Evolutionary conservation across 92 coral and sea anemone species (phyloP).

Genomic region (Siderastrea siderea): DNA sequence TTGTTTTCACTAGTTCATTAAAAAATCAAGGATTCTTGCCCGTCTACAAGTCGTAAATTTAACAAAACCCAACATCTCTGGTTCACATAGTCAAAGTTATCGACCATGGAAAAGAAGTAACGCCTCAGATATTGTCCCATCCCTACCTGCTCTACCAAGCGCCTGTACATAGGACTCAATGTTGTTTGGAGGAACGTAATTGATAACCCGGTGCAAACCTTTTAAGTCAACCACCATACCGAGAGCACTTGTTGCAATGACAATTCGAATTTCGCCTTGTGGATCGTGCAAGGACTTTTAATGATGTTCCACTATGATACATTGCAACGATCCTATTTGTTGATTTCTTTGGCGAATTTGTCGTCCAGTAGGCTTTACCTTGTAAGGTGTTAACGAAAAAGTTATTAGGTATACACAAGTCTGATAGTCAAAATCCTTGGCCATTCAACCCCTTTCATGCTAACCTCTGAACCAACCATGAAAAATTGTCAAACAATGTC

Average conservation of each 20-base stretch:
- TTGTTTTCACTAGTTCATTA: neutral
- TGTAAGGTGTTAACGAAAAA: neutral
- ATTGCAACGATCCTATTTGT: conserved; percentile 15
- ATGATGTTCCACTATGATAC: conserved; percentile 14
- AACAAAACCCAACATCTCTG: conserved; percentile 32
- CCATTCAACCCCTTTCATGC: too few relatives aligned
- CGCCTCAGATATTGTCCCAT: conserved; percentile 27
- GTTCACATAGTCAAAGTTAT: conserved; percentile 33
- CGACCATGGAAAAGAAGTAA: conserved; percentile 7
- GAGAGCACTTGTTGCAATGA: conserved; percentile 43
- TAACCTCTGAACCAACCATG: too few relatives aligned
- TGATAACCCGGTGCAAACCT: conserved; percentile 13
- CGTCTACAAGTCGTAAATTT: conserved; percentile 24
- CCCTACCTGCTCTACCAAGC: conserved; percentile 40
- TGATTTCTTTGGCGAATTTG: conserved; percentile 8
- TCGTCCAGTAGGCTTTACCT: conserved; percentile 20
- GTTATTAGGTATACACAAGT: too few relatives aligned
- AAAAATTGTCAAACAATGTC: too few relatives aligned
- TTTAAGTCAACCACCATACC: conserved; percentile 45
- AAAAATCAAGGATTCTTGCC: neutral
- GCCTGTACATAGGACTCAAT: conserved; percentile 42
- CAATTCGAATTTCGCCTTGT: conserved; percentile 13
- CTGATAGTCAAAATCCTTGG: too few relatives aligned
- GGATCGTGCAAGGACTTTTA: conserved; percentile 16
- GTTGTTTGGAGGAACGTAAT: conserved; percentile 28